phyloP scores from a whole-genome alignment of 2,113 vertebrate genomes.

The Caranx melampygus region DNA sequence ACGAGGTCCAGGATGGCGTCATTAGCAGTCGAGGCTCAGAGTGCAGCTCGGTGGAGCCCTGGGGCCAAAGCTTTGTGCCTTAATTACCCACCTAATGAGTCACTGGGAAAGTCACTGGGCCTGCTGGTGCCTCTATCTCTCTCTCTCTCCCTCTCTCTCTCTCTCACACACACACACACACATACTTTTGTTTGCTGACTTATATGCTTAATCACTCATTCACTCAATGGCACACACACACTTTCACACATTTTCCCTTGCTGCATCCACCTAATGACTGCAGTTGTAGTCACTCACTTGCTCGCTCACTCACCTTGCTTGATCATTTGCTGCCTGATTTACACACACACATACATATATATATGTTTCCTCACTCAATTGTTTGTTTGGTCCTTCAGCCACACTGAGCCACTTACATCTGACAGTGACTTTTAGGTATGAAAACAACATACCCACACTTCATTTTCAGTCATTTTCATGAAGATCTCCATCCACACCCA shows the following conservation, averaged over 20 bases:
- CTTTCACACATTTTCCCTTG: constrained; percentile 30
- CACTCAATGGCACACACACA: constrained; percentile 23
- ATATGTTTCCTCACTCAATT: background rate
- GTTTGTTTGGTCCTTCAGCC: background rate
- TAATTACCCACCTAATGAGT: constrained; percentile 86
- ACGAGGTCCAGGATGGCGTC: constrained; percentile 56
- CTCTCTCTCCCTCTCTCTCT: background rate
- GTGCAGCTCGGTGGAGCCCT: constrained; percentile 66
- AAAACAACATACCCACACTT: background rate
- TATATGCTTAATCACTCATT: constrained; percentile 41
- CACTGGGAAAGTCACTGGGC: constrained; percentile 71
- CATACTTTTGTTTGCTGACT: constrained; percentile 47
- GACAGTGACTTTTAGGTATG: background rate
- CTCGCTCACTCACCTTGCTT: background rate
- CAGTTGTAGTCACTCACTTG: constrained; percentile 13
- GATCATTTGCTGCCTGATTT: constrained; percentile 11
- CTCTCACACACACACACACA: constrained; percentile 3
- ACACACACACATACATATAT: constrained; percentile 1
- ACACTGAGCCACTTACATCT: background rate
- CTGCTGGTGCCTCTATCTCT: constrained; percentile 40
- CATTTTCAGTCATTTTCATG: background rate
- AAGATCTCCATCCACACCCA: constrained; percentile 11
- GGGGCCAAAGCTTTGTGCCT: constrained; percentile 75
- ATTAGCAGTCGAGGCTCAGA: constrained; percentile 76
- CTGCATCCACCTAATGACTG: constrained; percentile 52